These are phyloP conservation scores for Lomographa bimaculata DNA, from an alignment of 2,888 invertebrate genomes.

Conservation along the genomic window DNA sequence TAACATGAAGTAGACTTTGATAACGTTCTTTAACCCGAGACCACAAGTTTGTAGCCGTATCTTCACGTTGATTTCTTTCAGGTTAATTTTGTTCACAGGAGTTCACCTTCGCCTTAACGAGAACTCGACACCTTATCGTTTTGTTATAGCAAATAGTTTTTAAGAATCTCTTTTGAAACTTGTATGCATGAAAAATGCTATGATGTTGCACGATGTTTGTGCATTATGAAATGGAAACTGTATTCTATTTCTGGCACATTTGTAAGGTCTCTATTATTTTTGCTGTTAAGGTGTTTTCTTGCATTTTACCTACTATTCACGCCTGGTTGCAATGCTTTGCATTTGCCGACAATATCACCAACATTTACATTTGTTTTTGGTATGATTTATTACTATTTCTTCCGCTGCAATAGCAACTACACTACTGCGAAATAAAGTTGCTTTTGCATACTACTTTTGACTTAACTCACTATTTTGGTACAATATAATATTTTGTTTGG, in stretches of 20 bases:
- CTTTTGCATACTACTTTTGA: slow-evolving; percentile 23
- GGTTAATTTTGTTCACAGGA: slow-evolving; percentile 55
- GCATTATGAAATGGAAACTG: slow-evolving; percentile 39
- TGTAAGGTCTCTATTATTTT: slow-evolving; percentile 53
- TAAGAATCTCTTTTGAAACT: slow-evolving; percentile 18
- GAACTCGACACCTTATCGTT: slow-evolving; percentile 30
- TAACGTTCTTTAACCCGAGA: slow-evolving; percentile 80
- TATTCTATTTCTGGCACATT: slow-evolving; percentile 29
- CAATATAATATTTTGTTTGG: slow-evolving; percentile 48
- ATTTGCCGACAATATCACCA: slow-evolving; percentile 61
- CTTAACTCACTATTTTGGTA: slow-evolving; percentile 6
- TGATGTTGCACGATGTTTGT: slow-evolving; percentile 61
- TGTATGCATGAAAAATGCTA: slow-evolving; percentile 52
- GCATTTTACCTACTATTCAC: slow-evolving; percentile 56
- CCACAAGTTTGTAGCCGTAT: slow-evolving; percentile 75
- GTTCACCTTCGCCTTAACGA: slow-evolving; percentile 19
- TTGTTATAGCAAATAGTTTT: slow-evolving; percentile 31
- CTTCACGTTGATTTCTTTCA: slow-evolving; percentile 69
- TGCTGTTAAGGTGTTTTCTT: slow-evolving; percentile 46
- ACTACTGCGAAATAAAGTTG: slow-evolving; percentile 17
- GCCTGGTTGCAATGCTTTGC: slow-evolving; percentile 82
- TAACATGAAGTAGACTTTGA: slow-evolving; percentile 73
- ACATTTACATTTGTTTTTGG: slow-evolving; percentile 18
- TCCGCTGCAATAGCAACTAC: slow-evolving; percentile 31
- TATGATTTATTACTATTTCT: slow-evolving; percentile 26